Evolutionary conservation across 2,797 vertebrate genomes (phyloP).

Genomic region (Lerista edwardsae): DNA sequence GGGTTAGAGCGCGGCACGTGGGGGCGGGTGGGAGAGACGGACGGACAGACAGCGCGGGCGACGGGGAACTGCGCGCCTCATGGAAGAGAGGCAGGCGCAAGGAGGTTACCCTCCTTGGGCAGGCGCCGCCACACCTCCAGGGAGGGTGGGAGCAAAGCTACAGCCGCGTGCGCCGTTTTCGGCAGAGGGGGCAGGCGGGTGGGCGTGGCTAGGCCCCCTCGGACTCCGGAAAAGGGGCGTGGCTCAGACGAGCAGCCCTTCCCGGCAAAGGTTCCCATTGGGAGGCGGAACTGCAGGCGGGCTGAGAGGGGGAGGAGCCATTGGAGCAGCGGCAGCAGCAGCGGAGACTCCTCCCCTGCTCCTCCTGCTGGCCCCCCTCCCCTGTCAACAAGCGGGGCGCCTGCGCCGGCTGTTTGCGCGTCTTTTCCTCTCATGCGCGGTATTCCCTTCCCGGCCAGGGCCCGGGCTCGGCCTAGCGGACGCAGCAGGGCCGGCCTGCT

Average conservation of each 20-base stretch:
- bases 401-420: slow-evolving; percentile 48
- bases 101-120: too few relatives aligned
- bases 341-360: not conserved
- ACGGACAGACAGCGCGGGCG: not conserved
- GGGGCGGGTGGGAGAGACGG: not conserved
- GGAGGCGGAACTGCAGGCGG: not conserved
- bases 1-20: not conserved
- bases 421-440: slow-evolving; percentile 69
- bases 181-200: not conserved
- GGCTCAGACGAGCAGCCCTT: not conserved
- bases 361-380: not conserved
- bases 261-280: slow-evolving; percentile 16
- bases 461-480: slow-evolving; percentile 45
- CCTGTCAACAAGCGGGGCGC: slow-evolving; percentile 50
- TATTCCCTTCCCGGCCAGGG: slow-evolving; percentile 51
- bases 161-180: not conserved
- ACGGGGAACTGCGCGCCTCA: too few relatives aligned
- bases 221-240: not conserved
- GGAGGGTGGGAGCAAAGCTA: not conserved
- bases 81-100: too few relatives aligned
- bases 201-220: not conserved
- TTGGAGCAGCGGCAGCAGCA: not conserved
- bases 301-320: not conserved
- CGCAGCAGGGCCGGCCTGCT: not conserved
- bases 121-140: not conserved